phyloP scores from a whole-genome alignment of 1,140 invertebrate genomes.

The Oncopodura yosiiana region DNA sequence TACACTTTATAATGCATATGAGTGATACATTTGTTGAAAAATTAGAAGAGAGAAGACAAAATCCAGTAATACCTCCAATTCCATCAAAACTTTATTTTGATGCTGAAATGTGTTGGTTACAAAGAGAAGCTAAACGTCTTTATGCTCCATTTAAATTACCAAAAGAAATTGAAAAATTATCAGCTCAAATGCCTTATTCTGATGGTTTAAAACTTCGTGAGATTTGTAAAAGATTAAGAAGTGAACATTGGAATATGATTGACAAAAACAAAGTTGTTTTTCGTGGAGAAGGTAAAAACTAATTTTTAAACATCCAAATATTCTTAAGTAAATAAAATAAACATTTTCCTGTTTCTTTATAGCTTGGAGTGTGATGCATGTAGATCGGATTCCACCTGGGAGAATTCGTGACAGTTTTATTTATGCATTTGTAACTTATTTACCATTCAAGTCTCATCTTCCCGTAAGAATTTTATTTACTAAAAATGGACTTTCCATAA shows the following conservation, averaged over 20 bases:
- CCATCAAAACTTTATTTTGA: too few species aligned
- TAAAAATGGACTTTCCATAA: too few species aligned
- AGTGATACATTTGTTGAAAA: conserved; percentile 26
- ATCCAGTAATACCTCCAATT: not conserved
- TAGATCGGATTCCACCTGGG: conserved; percentile 20
- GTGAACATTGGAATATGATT: conserved; percentile 22
- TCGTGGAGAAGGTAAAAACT: not conserved
- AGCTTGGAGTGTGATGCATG: conserved; percentile 20
- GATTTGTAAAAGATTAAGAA: conserved; percentile 11
- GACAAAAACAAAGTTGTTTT: conserved; percentile 8
- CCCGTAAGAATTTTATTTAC: not conserved
- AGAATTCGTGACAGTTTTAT: conserved; percentile 19
- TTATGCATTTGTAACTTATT: conserved; percentile 18
- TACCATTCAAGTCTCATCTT: conserved; percentile 12
- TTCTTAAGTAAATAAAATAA: not conserved
- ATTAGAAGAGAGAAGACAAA: conserved; percentile 13
- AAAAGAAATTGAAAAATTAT: conserved; percentile 12
- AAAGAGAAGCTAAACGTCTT: not conserved
- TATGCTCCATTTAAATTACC: conserved; percentile 15
- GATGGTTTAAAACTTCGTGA: conserved; percentile 14
- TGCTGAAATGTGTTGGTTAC: conserved; percentile 1
- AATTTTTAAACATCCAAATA: not conserved
- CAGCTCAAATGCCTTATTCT: conserved; percentile 3
- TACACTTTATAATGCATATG: conserved; percentile 18
- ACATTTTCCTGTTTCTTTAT: not conserved